Evolutionary conservation across 2,113 vertebrate species (phyloP).

Genomic region (Lutjanus erythropterus): DNA sequence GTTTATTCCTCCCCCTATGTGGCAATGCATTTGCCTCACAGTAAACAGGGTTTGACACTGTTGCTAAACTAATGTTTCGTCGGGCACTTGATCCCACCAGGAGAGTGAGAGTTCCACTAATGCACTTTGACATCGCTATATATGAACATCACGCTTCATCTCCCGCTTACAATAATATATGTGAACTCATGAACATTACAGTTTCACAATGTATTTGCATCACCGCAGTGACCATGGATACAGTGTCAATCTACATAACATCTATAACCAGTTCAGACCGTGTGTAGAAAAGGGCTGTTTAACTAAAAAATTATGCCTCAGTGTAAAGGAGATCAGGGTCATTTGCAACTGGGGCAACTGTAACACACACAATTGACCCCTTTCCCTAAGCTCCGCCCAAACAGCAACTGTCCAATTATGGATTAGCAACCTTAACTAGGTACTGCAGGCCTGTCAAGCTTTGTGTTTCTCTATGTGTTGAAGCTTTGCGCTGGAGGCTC

Average conservation of each 20-base stretch:
- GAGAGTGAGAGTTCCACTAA: constrained; percentile 72
- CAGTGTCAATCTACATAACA: constrained; percentile 5
- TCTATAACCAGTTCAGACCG: constrained; percentile 2
- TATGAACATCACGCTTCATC: constrained; percentile 59
- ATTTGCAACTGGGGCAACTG: too few relatives aligned
- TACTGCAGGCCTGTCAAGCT: too few relatives aligned
- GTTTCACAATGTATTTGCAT: constrained; percentile 63
- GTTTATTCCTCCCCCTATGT: constrained; percentile 30
- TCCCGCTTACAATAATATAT: constrained; percentile 66
- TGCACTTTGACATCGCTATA: constrained; percentile 67
- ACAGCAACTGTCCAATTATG: too few relatives aligned
- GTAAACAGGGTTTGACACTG: constrained; percentile 71
- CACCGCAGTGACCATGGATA: constrained; percentile 12
- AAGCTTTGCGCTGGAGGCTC: too few relatives aligned
- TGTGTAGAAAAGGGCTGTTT: constrained; percentile 10
- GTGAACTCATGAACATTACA: constrained; percentile 60
- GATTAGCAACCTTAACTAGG: too few relatives aligned
- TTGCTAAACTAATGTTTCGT: constrained; percentile 79
- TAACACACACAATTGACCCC: too few relatives aligned
- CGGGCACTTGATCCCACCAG: constrained; percentile 48
- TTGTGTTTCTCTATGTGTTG: too few relatives aligned
- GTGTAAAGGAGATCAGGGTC: too few relatives aligned
- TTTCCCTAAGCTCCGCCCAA: too few relatives aligned
- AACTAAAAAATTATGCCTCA: background rate
- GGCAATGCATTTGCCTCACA: constrained; percentile 43